Evolutionary conservation across 2,797 vertebrate species (phyloP).

Genomic region (Platyrinchus mystaceus): DNA sequence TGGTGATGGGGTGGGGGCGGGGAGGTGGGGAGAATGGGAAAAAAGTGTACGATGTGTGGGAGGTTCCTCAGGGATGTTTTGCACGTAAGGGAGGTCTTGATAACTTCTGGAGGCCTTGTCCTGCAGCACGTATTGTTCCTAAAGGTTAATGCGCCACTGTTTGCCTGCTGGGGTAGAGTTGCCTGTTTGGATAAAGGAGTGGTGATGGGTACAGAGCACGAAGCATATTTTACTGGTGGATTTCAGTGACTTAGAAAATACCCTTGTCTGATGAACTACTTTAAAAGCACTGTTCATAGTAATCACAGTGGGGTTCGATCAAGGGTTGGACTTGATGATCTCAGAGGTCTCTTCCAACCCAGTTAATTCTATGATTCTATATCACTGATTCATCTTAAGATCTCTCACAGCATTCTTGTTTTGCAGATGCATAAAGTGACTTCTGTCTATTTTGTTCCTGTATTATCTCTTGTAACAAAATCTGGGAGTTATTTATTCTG

Average conservation of each 20-base stretch:
- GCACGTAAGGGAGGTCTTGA: background rate
- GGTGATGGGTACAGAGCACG: background rate
- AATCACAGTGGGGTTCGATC: too few relatives aligned
- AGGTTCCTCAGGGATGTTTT: background rate
- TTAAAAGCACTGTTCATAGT: background rate
- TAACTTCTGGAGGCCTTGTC: background rate
- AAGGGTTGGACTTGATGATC: too few relatives aligned
- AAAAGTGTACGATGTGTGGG: rapidly evolving
- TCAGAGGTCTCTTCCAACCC: too few relatives aligned
- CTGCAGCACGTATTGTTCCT: background rate
- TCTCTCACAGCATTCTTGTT: background rate
- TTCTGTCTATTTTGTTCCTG: background rate
- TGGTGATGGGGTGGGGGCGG: background rate
- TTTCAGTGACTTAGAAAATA: background rate
- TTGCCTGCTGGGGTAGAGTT: background rate
- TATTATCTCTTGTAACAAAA: background rate
- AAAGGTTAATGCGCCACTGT: background rate
- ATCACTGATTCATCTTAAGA: background rate
- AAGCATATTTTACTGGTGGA: background rate
- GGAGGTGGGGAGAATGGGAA: background rate
- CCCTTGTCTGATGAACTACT: background rate
- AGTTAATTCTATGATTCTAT: too few relatives aligned
- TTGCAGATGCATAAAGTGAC: background rate
- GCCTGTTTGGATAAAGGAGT: background rate
- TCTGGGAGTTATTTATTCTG: background rate